These are phyloP conservation scores for Saturnia pavonia DNA, from an alignment of 2,888 invertebrate genomes.

Conservation along the genomic window DNA sequence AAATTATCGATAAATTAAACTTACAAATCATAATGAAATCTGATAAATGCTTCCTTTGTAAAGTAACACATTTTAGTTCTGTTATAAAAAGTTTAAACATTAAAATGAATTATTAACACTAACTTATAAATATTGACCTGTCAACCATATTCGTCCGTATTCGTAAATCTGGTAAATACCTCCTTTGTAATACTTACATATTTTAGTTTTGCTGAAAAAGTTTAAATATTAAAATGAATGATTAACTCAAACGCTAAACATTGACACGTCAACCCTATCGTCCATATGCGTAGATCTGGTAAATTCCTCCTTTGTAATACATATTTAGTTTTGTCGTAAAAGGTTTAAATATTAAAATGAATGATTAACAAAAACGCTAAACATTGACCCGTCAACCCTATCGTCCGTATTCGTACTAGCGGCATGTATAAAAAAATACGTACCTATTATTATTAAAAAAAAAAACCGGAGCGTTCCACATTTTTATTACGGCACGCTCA, in stretches of 20 bases:
- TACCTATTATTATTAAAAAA: slow-evolving; percentile 36
- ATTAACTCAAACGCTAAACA: too few relatives aligned
- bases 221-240: too few relatives aligned
- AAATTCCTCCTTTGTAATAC: too few relatives aligned
- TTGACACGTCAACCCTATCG: too few relatives aligned
- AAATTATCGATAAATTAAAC: neutral
- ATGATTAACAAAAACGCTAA: slow-evolving; percentile 4
- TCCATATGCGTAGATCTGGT: too few relatives aligned
- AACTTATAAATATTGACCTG: slow-evolving; percentile 10
- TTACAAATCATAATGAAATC: neutral
- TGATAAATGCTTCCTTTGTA: too few relatives aligned
- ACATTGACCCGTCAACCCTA: slow-evolving; percentile 20
- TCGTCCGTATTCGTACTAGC: slow-evolving; percentile 16
- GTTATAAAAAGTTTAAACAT: neutral
- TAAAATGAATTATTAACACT: neutral
- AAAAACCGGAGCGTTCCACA: slow-evolving; percentile 61
- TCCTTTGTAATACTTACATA: neutral
- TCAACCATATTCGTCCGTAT: slow-evolving; percentile 18
- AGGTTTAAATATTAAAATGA: neutral
- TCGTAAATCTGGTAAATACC: neutral
- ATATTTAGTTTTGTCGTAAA: neutral
- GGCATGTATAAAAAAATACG: slow-evolving; percentile 25
- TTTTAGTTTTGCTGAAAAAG: too few relatives aligned
- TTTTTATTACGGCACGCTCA: slow-evolving; percentile 68
- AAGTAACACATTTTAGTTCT: too few relatives aligned